Base-by-base conservation (phyloP, 2,797 vertebrate species). In the Rhinophrynus dorsalis region DNA sequence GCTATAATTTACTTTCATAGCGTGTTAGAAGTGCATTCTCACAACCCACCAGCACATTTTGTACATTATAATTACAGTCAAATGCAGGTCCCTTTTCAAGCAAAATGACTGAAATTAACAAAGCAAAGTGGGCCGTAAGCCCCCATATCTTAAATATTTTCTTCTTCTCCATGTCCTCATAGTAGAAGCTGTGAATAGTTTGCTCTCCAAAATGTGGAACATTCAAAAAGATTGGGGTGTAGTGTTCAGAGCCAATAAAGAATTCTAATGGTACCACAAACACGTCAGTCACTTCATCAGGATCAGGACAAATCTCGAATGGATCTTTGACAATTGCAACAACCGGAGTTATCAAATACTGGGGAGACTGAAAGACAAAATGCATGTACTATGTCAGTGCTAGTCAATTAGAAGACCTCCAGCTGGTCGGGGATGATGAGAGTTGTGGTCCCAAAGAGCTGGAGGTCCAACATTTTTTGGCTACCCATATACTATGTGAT, bases 251-350 rank as follows among this genome's bases (percentile, higher is more conserved):
- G 12, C 76, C 78, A 27, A 90, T 64, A 69, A 99, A 99, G 67
- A 94, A 91, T n/a, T 92, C 90, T 88, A 98, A 47, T 0, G 96
- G 96, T 18, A 95, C 82, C 0, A 89, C 38, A 81, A 98, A 98
- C 35, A 93, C 93, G 0, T 89, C 78, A 0, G 92, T 94, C 58
- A 98, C 97, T 88, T 99, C 96, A 0, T 80, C 85, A 0, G 93
- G 91, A 76, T 96, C 97, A 8, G 91, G 92, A 62, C 60, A 21
- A 6, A 91, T 86, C 64, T 82, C 74, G 78, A 98, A 98, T 0
- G 87, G 80, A n/a, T 90, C 91, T 0, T 94, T 85, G 75, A 98
- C 86, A 76, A 98, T 94, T 47, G 90, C 94, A 32, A 95, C 92
- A 45, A 99, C 94, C 0, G 96, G 94, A 1, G 91, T 96, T 76